phyloP scores from a whole-genome alignment of 2,888 invertebrate genomes.

The Drosophila peninsularis region DNA sequence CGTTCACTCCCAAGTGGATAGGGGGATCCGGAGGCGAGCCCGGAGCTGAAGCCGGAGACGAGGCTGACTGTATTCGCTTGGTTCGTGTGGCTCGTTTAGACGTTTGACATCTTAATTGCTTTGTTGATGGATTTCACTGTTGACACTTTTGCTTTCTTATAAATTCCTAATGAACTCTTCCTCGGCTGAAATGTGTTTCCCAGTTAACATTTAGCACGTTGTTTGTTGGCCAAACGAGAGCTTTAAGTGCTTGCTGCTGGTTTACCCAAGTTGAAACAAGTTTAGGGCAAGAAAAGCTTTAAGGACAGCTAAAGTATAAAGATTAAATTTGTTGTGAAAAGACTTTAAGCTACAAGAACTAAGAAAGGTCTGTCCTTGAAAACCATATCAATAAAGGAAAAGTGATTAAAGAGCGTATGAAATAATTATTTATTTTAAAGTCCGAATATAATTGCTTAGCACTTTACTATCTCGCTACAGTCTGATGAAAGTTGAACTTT shows the following conservation, averaged over 20 bases:
- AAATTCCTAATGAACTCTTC: constrained; percentile 61
- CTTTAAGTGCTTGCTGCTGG: neutral
- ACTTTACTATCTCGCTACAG: constrained; percentile 3
- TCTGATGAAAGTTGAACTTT: neutral
- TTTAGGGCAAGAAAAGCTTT: too few species aligned
- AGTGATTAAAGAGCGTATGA: too few species aligned
- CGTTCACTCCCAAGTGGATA: constrained; percentile 21
- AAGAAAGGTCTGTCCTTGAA: too few species aligned
- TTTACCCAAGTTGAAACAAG: too few species aligned
- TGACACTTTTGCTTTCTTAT: constrained; percentile 71
- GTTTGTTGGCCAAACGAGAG: neutral
- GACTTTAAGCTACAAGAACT: too few species aligned
- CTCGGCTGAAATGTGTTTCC: neutral
- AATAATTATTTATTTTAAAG: neutral
- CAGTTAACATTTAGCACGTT: constrained; percentile 5
- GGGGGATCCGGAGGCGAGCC: neutral
- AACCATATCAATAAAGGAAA: too few species aligned
- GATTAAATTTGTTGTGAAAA: too few species aligned
- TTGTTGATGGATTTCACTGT: constrained; percentile 71
- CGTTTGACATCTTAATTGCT: constrained; percentile 73
- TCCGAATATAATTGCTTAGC: neutral
- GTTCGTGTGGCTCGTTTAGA: constrained; percentile 34
- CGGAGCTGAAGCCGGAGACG: neutral
- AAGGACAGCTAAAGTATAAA: too few species aligned
- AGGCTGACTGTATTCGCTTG: constrained; percentile 13